phyloP scores from a whole-genome alignment of 1,140 invertebrate species.

The Vanessa tameamea region DNA sequence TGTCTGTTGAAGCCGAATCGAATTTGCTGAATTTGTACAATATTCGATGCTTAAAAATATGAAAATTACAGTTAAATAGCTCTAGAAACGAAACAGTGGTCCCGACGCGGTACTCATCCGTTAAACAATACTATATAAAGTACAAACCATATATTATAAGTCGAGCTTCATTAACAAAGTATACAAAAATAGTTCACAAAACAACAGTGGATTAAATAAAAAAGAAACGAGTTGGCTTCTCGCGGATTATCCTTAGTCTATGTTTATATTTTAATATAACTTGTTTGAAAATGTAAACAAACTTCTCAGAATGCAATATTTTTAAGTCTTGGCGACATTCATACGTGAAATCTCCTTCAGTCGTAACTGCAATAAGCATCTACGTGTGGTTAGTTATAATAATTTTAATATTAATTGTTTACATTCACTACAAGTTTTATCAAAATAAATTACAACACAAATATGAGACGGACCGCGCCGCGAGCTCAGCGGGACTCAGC shows the following conservation, averaged over 20 bases:
- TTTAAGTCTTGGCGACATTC: background rate
- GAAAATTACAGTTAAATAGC: slow-evolving; percentile 19
- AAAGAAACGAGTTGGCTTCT: background rate
- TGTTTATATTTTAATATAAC: slow-evolving; percentile 2
- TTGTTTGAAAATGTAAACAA: background rate
- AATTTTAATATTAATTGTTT: slow-evolving; percentile 14
- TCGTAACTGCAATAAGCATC: no score
- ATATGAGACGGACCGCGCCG: slow-evolving; percentile 26
- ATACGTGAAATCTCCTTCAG: no score
- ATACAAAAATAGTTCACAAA: slow-evolving; percentile 27
- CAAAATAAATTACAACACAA: background rate
- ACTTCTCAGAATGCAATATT: background rate
- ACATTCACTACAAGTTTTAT: slow-evolving; percentile 33
- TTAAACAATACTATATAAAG: slow-evolving; percentile 13
- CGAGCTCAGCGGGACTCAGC: background rate
- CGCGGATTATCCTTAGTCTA: slow-evolving; percentile 11
- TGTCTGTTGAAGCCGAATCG: slow-evolving; percentile 30
- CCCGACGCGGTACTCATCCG: slow-evolving; percentile 37
- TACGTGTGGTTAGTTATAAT: background rate
- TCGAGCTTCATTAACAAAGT: slow-evolving; percentile 13
- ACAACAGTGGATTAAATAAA: slow-evolving; percentile 23
- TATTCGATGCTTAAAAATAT: slow-evolving; percentile 33
- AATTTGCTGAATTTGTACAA: slow-evolving; percentile 36
- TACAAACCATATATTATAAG: slow-evolving; percentile 7
- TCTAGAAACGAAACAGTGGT: slow-evolving; percentile 39